Evolutionary conservation across 64 coral and sea anemone species (phyloP).

Genomic region (Dendrophyllia cribrosa): DNA sequence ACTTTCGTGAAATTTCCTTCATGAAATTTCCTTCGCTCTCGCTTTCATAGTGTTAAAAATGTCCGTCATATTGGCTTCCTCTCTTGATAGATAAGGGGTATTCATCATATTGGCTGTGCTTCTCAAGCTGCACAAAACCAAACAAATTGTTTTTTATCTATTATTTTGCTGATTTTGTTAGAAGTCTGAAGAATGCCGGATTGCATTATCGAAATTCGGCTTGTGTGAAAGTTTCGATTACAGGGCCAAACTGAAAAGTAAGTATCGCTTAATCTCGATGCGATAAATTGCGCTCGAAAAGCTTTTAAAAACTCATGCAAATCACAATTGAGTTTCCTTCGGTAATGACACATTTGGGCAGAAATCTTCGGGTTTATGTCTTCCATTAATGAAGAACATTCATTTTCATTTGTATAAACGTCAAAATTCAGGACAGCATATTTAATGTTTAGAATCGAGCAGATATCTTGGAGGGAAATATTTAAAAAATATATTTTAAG

Average conservation of each 20-base stretch:
- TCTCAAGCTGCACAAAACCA: no score
- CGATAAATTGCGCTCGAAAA: background rate
- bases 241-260: background rate
- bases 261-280: slow-evolving; percentile 1
- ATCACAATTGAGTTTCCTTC: slow-evolving; percentile 9
- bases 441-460: background rate
- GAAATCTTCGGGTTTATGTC: background rate
- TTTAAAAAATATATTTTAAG: background rate
- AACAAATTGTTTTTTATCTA: no score
- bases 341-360: slow-evolving; percentile 19
- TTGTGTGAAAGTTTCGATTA: background rate
- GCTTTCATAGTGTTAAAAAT: no score
- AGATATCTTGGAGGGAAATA: background rate
- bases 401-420: background rate
- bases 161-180: no score
- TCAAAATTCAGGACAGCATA: background rate
- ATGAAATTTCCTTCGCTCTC: no score
- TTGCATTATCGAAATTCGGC: background rate
- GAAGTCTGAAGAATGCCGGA: no score
- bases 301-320: slow-evolving; percentile 40
- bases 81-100: no score
- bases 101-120: no score
- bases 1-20: no score
- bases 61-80: no score
- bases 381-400: slow-evolving; percentile 5